Evolutionary conservation across 2,888 invertebrate species (phyloP), one percentile per base, ranked within the genome.

Genomic region (Papilio elwesi): DNA sequence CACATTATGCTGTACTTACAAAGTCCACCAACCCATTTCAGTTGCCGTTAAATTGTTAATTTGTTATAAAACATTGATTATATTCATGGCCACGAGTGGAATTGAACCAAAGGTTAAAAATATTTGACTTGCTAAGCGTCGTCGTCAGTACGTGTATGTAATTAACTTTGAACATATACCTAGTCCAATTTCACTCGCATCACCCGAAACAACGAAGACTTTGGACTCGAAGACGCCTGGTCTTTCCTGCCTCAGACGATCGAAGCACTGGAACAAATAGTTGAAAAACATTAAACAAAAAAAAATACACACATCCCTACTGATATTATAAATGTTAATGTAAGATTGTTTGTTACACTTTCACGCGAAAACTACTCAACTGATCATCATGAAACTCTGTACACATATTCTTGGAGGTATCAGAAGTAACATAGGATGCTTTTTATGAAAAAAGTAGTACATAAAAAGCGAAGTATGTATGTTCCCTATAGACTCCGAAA

Each of bases 171-270:
- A 15, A 11, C 16, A 48, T 84, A 81, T 86, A 86, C 96, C 96
- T 70, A 97, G 82, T 0, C 94, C 95, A 8, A 94, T 81, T 70
- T 94, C 85, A 13, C 87, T 85, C 0, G 95, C 91, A 83, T 97
- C 96, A 0, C 97, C 97, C 0, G 86, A 83, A 0, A 98, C 91
- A 0, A 96, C 94, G 51, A 94, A 92, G 0, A 98, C 89, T 85
- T 97, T 97, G 0, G 94, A 83, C 7, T 95, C 83, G 11, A 92
- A 88, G 0, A 90, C 82, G 0, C 90, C 88, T 0, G 96, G 96
- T 53, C 89, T 91, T 48, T 95, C 94, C 3, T 85, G 82, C 7
- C 94, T 94, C 3, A 97, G 81, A 68, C 92, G 89, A 62, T 96
- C 95, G 81, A 96, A 97, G 16, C 96, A 88, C 96, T 96, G 83